Evolutionary conservation across 1,140 invertebrate species (phyloP), one percentile per base, ranked within the genome.

Genomic region (Arctopsyche grandis): DNA sequence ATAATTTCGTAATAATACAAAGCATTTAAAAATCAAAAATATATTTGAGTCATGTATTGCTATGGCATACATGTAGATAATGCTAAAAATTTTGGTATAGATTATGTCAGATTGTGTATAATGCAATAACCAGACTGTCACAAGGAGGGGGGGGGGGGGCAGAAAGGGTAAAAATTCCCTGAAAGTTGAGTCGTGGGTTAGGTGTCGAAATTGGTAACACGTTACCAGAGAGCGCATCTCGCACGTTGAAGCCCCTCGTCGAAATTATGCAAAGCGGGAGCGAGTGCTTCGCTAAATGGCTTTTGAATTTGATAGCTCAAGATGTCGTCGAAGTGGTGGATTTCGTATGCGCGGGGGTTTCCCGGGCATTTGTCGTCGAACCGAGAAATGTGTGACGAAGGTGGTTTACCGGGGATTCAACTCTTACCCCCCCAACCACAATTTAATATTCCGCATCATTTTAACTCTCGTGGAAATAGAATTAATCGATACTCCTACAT

Each of bases 301-400:
- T 81, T 81, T 81, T 81, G 80, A 81, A 81, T 81, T 81, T 81
- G 80, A 81, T 81, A 81, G 76, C 80, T 81, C 80, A 81, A 81
- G 70, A 78, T 81, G 80, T 81, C 77, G 78, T 76, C 80, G 66
- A 58, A 74, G 21, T 44, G 10, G 71, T n/a, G 48, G 71, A 56
- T 58, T 29, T 26, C 12, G 22, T 16, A n/a, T 73, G 38, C 21
- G 22, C 16, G 24, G 66, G 60, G 19, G 22, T 38, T 24, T 69
- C 29, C 9, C 16, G 52, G 52, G 44, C 73, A 75, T 60, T 75
- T 75, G 56, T 76, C 74, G 74, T 76, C 56, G 74, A 76, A 38
- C 74, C 52, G 74, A n/a, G 56, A 76, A 63, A 76, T 76, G 74
- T 63, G 58, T 58, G 74, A 63, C 74, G 74, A 63, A 76, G 19